Evolutionary conservation across 2,888 invertebrate species (phyloP), one percentile per base, ranked within the genome.

Genomic region (Theretra japonica): DNA sequence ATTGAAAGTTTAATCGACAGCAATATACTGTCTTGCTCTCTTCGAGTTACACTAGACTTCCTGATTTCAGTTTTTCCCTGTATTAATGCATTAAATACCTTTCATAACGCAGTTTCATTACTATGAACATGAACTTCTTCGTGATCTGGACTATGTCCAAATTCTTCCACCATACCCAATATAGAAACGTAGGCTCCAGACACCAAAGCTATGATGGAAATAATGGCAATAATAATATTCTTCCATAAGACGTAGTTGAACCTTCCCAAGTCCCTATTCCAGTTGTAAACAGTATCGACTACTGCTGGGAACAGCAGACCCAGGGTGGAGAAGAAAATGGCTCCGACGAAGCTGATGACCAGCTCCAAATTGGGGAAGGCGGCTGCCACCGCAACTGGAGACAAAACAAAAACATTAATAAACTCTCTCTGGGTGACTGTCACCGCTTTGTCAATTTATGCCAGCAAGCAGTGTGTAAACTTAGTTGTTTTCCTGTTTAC

Each of bases 271-370:
- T 95, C 95, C 19, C 94, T 90, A 11, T 97, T 96, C 96, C 96
- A 97, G 72, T 95, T 93, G 76, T 96, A 95, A 0, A 97, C 95
- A 0, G 96, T 96, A 79, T 98, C 97, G 0, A 97, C 95, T 0
- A 96, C 88, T 0, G 97, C 96, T 19, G 97, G 97, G 41, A 97
- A 95, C 69, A 96, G 91, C 25, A 97, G 95, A 0, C 98, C 98
- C 69, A 96, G 94, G 5, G 96, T 95, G 0, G 97, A 96, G 83
- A 96, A 96, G 83, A 96, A 96, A 19, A 96, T 95, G 1, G 98
- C 97, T 21, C 99, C 99, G 0, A 98, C 97, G 71, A 99, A 94
- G 68, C 98, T 97, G 82, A 99, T 98, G 77, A 98, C 97, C 2
- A 98, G 95, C 74, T 97, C 98, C 75, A 99, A 91, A 82, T 98